These are phyloP conservation scores for Aplochiton taeniatus DNA, from an alignment of 2,797 vertebrate genomes.

Conservation along the genomic window DNA sequence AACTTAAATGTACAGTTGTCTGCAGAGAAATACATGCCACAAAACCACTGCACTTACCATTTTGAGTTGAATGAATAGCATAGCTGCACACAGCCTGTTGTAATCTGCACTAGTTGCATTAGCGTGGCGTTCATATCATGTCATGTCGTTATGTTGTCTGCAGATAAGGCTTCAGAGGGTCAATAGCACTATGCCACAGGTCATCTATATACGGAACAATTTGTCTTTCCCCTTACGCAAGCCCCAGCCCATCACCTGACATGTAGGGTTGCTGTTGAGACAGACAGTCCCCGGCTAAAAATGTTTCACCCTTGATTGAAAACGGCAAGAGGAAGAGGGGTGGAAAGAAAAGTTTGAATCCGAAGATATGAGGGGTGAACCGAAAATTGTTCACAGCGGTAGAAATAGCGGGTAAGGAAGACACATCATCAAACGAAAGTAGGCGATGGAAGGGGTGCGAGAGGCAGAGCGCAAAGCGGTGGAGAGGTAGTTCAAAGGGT, in stretches of 20 bases:
- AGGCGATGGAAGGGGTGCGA: too few relatives aligned
- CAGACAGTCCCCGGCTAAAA: constrained; percentile 44
- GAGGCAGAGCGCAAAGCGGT: too few relatives aligned
- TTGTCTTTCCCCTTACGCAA: constrained; percentile 33
- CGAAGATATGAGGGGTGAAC: neutral
- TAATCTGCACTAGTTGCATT: too few relatives aligned
- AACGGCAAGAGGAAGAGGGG: constrained; percentile 8
- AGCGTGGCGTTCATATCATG: neutral
- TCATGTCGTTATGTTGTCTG: constrained; percentile 6
- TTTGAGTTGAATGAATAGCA: too few relatives aligned
- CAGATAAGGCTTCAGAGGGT: constrained; percentile 20
- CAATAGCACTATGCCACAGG: neutral
- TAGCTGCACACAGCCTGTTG: too few relatives aligned
- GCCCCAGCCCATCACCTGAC: constrained; percentile 22
- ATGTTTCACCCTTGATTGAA: constrained; percentile 57
- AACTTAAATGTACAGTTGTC: too few relatives aligned
- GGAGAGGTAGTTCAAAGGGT: too few relatives aligned
- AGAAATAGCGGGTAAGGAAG: neutral
- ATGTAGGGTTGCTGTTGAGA: constrained; percentile 24
- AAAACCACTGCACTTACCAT: too few relatives aligned
- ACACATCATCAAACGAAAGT: too few relatives aligned
- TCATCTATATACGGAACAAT: constrained; percentile 38
- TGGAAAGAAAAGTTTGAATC: neutral
- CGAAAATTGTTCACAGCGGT: neutral
- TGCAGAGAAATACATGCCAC: too few relatives aligned